Evolutionary conservation across 1,140 invertebrate species (phyloP).

Genomic region (Bombyx mori): DNA sequence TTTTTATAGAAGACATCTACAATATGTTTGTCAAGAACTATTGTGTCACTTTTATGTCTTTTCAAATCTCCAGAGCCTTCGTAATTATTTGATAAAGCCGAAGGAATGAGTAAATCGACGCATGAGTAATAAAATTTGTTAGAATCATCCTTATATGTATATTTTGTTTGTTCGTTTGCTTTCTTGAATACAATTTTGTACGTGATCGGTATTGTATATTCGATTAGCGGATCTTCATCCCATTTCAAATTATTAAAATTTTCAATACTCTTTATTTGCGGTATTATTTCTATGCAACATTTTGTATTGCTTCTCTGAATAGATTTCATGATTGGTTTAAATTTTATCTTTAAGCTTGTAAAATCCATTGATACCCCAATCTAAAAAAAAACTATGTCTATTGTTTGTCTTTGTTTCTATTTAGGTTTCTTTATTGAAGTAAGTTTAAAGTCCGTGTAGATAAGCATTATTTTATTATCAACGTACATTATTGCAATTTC

Average conservation of each 20-base stretch:
- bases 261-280: conserved; percentile 33
- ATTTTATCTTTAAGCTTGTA: conserved; percentile 38
- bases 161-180: conserved; percentile 1
- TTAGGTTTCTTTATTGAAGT: too few relatives aligned
- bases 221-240: conserved; percentile 31
- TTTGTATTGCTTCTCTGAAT: conserved; percentile 25
- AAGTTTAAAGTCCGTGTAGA: too few relatives aligned
- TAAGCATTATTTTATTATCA: too few relatives aligned
- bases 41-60: conserved; percentile 39
- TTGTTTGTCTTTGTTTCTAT: too few relatives aligned
- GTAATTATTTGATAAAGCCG: conserved; percentile 19
- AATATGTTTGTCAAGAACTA: conserved; percentile 20
- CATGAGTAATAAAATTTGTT: conserved; percentile 49
- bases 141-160: conserved; percentile 12
- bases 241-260: conserved; percentile 49
- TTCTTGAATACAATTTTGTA: conserved; percentile 49
- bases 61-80: conserved; percentile 27
- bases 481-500: too few relatives aligned
- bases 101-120: conserved; percentile 36
- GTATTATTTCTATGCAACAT: conserved; percentile 48
- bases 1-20: neutral
- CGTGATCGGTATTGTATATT: conserved; percentile 48
- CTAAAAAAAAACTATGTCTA: too few relatives aligned
- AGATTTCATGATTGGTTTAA: conserved; percentile 37
- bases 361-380: conserved; percentile 21